Evolutionary conservation across 64 coral and sea anemone genomes (phyloP), one percentile per base, ranked within the genome.

Genomic region (Montipora cactus): DNA sequence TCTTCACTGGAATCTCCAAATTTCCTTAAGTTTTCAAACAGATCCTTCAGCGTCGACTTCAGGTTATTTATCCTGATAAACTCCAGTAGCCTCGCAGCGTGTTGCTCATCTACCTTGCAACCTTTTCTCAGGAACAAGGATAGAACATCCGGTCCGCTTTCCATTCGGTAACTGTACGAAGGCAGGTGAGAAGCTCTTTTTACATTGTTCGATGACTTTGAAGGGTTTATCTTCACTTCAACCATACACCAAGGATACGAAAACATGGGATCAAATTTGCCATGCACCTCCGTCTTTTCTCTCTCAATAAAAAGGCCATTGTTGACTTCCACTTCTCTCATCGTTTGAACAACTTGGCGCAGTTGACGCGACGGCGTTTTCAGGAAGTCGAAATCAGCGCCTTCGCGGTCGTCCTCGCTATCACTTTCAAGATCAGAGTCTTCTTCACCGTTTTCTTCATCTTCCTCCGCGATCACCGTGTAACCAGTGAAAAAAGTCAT

Each of bases 351-450:
- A 62, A 28, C 28, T 15, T 66, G 21, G 55, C 80, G 80, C 25
- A 83, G 80, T 83, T 64, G 21, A 13, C 55, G 79, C 7, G 79
- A 25, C 13, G 79, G 51, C 79, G 37, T 81, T 6, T 25, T 20
- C 22, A 81, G 7, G 8, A 81, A 81, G 19, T 81, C 79, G 22
- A 81, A 81, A 59, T 81, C 79, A 59, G 79, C 49, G n/a, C 11
- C 21, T 81, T 81, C 79, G 48, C 57, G 28, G 79, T 10, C 21
- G 25, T 81, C 79, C 9, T 81, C 79, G n/a, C 50, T 81, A 23
- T 59, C 79, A 51, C 50, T 81, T 8, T 28, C 79, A 7, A 81
- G 49, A 81, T 23, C 79, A 7, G 79, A 81, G 22, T 81, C 79
- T 59, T 59, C 79, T 37, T 59, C 19, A 9, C 53, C 8, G 4